phyloP scores from a whole-genome alignment of 1,140 invertebrate genomes.

The Macrosteles quadrilineatus region DNA sequence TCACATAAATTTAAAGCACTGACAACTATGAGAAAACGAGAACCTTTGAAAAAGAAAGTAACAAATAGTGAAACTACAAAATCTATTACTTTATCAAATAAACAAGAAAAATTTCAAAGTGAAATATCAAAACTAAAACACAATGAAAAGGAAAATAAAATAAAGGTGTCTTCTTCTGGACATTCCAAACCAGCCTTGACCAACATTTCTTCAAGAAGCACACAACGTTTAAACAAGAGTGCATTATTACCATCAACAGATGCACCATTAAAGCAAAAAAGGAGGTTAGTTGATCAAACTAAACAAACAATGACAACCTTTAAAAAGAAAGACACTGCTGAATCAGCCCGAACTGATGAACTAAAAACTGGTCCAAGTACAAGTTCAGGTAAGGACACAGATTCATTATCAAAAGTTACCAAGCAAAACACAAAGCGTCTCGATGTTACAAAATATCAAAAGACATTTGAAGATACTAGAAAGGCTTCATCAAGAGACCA shows the following conservation, averaged over 20 bases:
- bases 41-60: constrained; percentile 31
- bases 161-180: background rate
- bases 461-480: too few relatives aligned
- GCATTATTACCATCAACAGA: background rate
- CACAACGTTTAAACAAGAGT: background rate
- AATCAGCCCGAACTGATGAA: background rate
- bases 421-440: too few relatives aligned
- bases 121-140: constrained; percentile 8
- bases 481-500: too few relatives aligned
- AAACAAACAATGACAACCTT: background rate
- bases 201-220: constrained; percentile 1
- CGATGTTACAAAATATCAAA: too few relatives aligned
- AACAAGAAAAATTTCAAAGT: background rate
- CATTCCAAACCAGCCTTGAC: constrained; percentile 1
- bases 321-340: background rate
- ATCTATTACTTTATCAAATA: background rate
- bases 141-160: constrained; percentile 26
- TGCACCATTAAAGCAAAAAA: background rate
- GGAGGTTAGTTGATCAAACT: background rate
- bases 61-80: constrained; percentile 29
- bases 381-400: too few relatives aligned
- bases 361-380: too few relatives aligned
- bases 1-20: constrained; percentile 18
- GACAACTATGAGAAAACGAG: constrained; percentile 31
- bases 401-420: too few relatives aligned